Evolutionary conservation across 2,888 invertebrate genomes (phyloP).

Genomic region (Aphidius colemani): DNA sequence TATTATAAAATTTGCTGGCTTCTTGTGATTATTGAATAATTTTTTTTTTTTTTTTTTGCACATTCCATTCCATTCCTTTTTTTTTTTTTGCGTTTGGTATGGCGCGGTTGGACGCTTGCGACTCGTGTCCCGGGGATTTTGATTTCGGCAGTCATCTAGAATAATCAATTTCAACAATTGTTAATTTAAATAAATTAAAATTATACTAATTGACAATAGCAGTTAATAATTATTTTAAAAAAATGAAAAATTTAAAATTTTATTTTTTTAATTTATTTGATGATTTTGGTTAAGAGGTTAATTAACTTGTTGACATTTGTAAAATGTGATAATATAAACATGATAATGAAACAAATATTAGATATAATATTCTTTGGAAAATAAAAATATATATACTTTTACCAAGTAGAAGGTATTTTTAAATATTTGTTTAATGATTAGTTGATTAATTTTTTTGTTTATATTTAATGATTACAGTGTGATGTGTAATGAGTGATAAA

Average conservation of each 20-base stretch:
- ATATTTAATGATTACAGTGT: conserved; percentile 45
- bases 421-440: background rate
- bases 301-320: no score
- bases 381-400: background rate
- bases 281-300: background rate
- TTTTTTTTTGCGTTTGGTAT: conserved; percentile 1
- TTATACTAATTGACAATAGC: no score
- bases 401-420: background rate
- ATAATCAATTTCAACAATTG: conserved; percentile 16
- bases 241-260: background rate
- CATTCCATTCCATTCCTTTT: conserved; percentile 6
- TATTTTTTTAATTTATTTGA: conserved; percentile 13
- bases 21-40: background rate
- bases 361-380: background rate
- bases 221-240: no score
- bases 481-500: conserved; percentile 60
- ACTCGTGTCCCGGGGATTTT: conserved; percentile 29
- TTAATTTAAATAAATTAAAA: background rate
- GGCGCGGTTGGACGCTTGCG: conserved; percentile 5
- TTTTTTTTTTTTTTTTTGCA: background rate
- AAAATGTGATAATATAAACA: no score
- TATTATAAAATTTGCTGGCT: background rate
- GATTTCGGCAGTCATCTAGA: conserved; percentile 34
- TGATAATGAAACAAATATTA: background rate
- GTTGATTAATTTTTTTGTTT: conserved; percentile 15